Conservation (phyloP, 2,113 vertebrate genomes). For the Parus major region DNA sequence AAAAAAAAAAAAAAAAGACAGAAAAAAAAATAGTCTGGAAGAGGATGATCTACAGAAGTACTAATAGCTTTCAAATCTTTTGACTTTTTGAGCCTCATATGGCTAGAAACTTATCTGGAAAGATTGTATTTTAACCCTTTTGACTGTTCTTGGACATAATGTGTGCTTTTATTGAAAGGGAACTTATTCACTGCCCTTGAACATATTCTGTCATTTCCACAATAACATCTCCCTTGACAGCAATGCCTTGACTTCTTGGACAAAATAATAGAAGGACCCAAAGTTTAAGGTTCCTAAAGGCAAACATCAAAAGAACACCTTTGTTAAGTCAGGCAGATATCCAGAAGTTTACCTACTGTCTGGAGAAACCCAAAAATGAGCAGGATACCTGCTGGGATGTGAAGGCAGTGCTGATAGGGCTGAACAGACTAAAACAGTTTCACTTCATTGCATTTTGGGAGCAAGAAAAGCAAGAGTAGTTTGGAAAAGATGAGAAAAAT, state of each 20-base stretch:
- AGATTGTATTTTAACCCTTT: constrained; percentile 75
- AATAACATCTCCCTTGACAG: constrained; percentile 7
- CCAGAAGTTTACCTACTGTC: constrained; percentile 42
- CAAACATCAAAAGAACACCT: constrained; percentile 26
- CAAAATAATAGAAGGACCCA: constrained; percentile 44
- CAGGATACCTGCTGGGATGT: constrained; percentile 8
- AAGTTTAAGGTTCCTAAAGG: constrained; percentile 42
- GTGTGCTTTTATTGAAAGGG: constrained; percentile 40
- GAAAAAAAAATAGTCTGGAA: constrained; percentile 51
- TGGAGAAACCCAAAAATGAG: constrained; percentile 2
- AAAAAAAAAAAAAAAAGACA: constrained; percentile 28
- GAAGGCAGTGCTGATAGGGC: not conserved
- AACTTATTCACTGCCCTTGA: constrained; percentile 45
- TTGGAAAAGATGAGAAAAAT: not conserved
- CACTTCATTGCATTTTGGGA: not conserved
- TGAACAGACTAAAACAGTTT: not conserved
- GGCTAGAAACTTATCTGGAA: constrained; percentile 67
- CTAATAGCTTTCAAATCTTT: constrained; percentile 81
- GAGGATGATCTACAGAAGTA: constrained; percentile 74
- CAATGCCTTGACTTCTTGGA: constrained; percentile 42
- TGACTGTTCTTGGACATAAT: constrained; percentile 44
- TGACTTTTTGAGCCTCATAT: constrained; percentile 73
- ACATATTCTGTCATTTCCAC: not conserved
- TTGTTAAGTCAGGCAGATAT: constrained; percentile 7
- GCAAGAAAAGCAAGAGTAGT: not conserved